Base-by-base conservation (phyloP, 2,797 vertebrate species). In the Macropodus opercularis region DNA sequence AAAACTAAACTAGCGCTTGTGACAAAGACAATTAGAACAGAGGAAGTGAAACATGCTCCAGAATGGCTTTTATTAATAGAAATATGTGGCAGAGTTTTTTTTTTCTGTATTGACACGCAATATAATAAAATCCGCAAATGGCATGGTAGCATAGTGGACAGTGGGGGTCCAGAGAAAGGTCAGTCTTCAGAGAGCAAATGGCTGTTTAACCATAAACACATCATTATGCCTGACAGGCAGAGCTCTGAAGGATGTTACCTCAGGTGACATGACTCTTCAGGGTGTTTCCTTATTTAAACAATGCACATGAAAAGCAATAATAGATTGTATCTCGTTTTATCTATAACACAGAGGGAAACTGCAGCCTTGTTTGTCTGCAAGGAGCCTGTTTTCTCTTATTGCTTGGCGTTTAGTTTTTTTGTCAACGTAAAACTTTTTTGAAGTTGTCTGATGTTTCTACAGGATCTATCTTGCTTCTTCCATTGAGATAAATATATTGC, bases 131-230 rank as follows among this genome's bases (percentile, higher is more conserved):
- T 27, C 46, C 55, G 50, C 13, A 47, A 3, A 49, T 53, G 49
- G 10, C 23, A 26, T 40, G 38, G 47, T 50, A 19, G 59, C 19
- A 29, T 46, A 63, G 56, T 34, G 13, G 54, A 56, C 63, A 69
- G 60, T 57, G 57, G 62, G 58, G 72, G 72, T 83, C 79, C 47
- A 79, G 58, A 56, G 48, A 84, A 75, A 87, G 83, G 86, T 88
- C 85, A 84, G 58, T 40, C 63, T 56, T 64, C 50, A 40, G 72
- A 77, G 81, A 88, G 86, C 88, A 85, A 75, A 67, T 40, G 67
- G 23, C 36, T 85, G 54, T 90, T 90, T 86, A 83, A 38, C 81
- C 69, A 72, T 75, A 88, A 90, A 90, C 86, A 88, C 69, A 67
- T 74, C 62, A 66, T 34, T 58, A 58, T 38, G 36, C 39, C 75